phyloP scores from a whole-genome alignment of 1,140 invertebrate genomes.

The Lordiphosa stackelbergi region DNA sequence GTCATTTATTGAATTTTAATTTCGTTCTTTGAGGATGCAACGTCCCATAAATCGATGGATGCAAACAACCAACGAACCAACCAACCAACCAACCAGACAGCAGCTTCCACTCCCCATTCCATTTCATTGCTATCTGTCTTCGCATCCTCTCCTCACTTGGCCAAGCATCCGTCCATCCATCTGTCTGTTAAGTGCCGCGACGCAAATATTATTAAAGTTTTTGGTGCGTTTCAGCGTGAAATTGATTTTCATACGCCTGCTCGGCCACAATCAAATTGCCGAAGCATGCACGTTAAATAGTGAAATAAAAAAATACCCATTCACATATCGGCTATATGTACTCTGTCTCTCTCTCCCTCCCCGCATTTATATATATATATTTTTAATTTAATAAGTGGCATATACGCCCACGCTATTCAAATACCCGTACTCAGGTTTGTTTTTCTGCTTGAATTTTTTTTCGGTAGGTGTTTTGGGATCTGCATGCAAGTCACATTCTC shows the following conservation, averaged over 20 bases:
- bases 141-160: slow-evolving; percentile 16
- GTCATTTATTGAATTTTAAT: slow-evolving; percentile 63
- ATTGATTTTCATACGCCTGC: slow-evolving; percentile 74
- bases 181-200: slow-evolving; percentile 69
- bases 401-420: slow-evolving; percentile 58
- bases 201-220: slow-evolving; percentile 75
- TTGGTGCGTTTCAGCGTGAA: slow-evolving; percentile 74
- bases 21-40: slow-evolving; percentile 45
- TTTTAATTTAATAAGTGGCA: slow-evolving; percentile 73
- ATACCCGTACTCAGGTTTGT: slow-evolving; percentile 32
- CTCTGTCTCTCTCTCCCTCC: not conserved
- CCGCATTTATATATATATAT: slow-evolving; percentile 25
- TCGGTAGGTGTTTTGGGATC: slow-evolving; percentile 8
- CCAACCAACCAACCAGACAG: slow-evolving; percentile 1
- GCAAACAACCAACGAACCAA: slow-evolving; percentile 22
- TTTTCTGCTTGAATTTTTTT: slow-evolving; percentile 29
- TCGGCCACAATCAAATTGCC: slow-evolving; percentile 73
- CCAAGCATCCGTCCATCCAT: slow-evolving; percentile 6
- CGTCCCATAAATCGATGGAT: slow-evolving; percentile 51
- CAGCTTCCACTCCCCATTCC: not conserved
- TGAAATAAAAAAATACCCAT: slow-evolving; percentile 39
- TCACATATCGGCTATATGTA: slow-evolving; percentile 8
- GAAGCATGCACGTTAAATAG: slow-evolving; percentile 73
- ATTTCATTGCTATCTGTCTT: slow-evolving; percentile 15
- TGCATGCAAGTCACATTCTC: slow-evolving; percentile 73